These are phyloP conservation scores for Pseudomyrmex gracilis DNA, from an alignment of 1,140 invertebrate genomes.

Conservation along the genomic window DNA sequence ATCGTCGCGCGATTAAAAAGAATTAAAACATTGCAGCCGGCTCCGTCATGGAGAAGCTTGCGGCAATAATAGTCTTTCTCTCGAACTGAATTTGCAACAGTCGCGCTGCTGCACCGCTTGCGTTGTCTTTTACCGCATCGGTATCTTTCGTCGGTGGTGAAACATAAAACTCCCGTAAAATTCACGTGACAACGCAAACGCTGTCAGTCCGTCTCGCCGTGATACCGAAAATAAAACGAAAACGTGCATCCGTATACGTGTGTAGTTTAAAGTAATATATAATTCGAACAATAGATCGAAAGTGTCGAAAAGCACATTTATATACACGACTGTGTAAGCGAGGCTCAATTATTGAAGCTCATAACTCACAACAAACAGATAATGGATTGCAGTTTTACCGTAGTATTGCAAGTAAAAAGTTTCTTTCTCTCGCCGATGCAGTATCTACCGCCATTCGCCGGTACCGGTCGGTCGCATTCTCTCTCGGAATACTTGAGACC, in stretches of 20 bases:
- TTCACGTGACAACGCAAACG: not conserved
- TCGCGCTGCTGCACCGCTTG: constrained; percentile 3
- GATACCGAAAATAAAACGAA: constrained; percentile 15
- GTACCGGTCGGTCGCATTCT: constrained; percentile 86
- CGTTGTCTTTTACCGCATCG: constrained; percentile 2
- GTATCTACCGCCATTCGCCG: constrained; percentile 88
- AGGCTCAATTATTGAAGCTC: not conserved
- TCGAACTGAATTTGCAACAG: constrained; percentile 34
- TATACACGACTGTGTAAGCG: not conserved
- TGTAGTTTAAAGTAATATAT: not conserved
- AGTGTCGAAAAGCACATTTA: constrained; percentile 6
- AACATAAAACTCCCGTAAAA: constrained; percentile 13
- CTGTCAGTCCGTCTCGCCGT: not conserved
- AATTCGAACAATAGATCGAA: not conserved
- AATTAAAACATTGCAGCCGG: constrained; percentile 42
- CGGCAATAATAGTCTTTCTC: constrained; percentile 13
- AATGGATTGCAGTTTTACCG: constrained; percentile 79
- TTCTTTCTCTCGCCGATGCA: constrained; percentile 86
- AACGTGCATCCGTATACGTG: not conserved
- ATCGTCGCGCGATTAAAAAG: constrained; percentile 41
- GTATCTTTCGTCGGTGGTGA: not conserved
- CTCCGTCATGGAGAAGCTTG: constrained; percentile 17
- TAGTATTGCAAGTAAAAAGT: constrained; percentile 87
- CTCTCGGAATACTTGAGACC: constrained; percentile 86
- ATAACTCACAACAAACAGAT: not conserved